phyloP scores from a whole-genome alignment of 2,888 invertebrate genomes.

The Ptilodon capucinus region DNA sequence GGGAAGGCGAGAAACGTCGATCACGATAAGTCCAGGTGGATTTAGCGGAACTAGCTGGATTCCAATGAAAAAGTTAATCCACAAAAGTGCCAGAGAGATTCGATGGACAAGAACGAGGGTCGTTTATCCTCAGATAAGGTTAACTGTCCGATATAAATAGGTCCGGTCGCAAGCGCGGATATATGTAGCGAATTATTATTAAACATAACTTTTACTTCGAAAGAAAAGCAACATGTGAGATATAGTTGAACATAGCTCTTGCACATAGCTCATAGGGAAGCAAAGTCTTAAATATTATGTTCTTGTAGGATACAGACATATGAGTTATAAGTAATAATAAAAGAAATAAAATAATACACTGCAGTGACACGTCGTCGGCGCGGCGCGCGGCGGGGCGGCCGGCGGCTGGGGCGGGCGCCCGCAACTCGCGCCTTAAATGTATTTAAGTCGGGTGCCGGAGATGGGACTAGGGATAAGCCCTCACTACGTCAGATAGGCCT shows the following conservation, averaged over 20 bases:
- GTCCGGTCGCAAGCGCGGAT: not conserved
- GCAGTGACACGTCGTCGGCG: not conserved
- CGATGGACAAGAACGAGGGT: not conserved
- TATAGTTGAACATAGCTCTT: too few relatives aligned
- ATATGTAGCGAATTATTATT: not conserved
- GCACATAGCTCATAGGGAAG: too few relatives aligned
- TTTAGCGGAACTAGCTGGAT: not conserved
- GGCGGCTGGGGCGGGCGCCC: too few relatives aligned
- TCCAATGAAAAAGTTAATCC: slow-evolving; percentile 1
- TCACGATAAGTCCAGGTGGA: not conserved
- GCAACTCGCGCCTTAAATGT: not conserved
- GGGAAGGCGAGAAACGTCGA: not conserved
- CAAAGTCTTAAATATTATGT: too few relatives aligned
- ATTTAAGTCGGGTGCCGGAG: slow-evolving; percentile 1
- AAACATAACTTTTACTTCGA: not conserved
- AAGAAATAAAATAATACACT: not conserved
- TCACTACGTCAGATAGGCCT: not conserved
- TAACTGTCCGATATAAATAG: not conserved
- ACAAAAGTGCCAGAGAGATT: not conserved
- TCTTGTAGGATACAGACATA: not conserved
- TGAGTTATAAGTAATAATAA: not conserved
- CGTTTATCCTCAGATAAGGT: not conserved
- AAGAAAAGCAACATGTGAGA: too few relatives aligned
- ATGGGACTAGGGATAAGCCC: slow-evolving; percentile 1
- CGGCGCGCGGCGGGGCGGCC: too few relatives aligned